Conservation (phyloP, 2,888 invertebrate species). For the Volucella inanis region DNA sequence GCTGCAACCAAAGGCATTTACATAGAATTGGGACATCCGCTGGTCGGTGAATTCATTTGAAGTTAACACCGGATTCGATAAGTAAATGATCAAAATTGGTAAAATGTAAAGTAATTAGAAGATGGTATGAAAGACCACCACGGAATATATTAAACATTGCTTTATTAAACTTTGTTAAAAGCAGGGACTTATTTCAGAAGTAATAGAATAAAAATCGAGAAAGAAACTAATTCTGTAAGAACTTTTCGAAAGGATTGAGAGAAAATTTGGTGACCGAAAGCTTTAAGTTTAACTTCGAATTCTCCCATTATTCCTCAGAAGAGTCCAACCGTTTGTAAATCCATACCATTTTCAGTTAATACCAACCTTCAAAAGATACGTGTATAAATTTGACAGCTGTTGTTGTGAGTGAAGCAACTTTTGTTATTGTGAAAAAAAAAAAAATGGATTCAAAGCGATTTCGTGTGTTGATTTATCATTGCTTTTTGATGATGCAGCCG, state of each 20-base stretch:
- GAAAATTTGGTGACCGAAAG: slow-evolving; percentile 58
- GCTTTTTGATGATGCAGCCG: too few relatives aligned
- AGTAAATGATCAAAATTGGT: slow-evolving; percentile 94
- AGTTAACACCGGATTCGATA: slow-evolving; percentile 93
- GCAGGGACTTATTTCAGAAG: slow-evolving; percentile 58
- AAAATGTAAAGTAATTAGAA: slow-evolving; percentile 92
- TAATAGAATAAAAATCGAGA: slow-evolving; percentile 39
- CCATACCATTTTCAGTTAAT: too few relatives aligned
- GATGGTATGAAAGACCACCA: slow-evolving; percentile 92
- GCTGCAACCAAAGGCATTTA: slow-evolving; percentile 95
- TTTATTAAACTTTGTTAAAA: slow-evolving; percentile 32
- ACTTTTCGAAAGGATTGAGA: slow-evolving; percentile 56
- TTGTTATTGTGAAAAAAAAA: too few relatives aligned
- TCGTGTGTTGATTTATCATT: too few relatives aligned
- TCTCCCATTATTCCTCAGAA: too few relatives aligned
- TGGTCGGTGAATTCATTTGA: slow-evolving; percentile 96
- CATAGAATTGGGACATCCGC: slow-evolving; percentile 97
- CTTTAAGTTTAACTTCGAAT: too few relatives aligned
- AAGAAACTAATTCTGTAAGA: slow-evolving; percentile 42
- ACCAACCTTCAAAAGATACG: too few relatives aligned
- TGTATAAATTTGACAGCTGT: too few relatives aligned
- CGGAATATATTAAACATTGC: slow-evolving; percentile 89
- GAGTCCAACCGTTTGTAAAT: too few relatives aligned
- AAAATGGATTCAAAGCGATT: too few relatives aligned
- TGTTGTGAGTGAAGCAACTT: too few relatives aligned